Conservation (phyloP, 2,888 invertebrate genomes). For the Noctua pronuba region DNA sequence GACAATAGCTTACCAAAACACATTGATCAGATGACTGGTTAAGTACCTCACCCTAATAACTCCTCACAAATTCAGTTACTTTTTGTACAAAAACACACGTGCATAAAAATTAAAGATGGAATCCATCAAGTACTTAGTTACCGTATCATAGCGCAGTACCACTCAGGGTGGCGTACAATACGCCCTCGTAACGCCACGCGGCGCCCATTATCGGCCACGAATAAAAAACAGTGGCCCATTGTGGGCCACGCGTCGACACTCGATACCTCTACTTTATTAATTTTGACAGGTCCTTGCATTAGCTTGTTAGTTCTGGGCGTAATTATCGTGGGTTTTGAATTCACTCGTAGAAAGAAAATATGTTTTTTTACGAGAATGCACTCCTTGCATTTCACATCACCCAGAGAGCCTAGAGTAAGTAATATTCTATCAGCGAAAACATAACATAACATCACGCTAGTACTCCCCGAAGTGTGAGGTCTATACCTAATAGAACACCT, state of each 20-base stretch:
- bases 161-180: constrained; percentile 75
- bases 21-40: constrained; percentile 3
- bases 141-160: constrained; percentile 64
- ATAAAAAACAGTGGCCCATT: constrained; percentile 76
- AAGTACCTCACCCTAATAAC: constrained; percentile 34
- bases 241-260: constrained; percentile 83
- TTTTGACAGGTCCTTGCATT: constrained; percentile 80
- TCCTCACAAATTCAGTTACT: constrained; percentile 26
- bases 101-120: constrained; percentile 55
- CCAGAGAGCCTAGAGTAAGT: no score
- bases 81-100: constrained; percentile 61
- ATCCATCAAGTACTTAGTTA: constrained; percentile 55
- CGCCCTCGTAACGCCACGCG: constrained; percentile 82
- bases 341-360: not conserved
- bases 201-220: constrained; percentile 80
- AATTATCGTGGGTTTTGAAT: constrained; percentile 70
- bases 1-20: constrained; percentile 12
- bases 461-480: not conserved
- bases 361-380: not conserved
- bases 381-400: not conserved
- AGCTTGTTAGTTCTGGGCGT: constrained; percentile 77
- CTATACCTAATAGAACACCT: no score
- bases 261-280: constrained; percentile 86
- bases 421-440: not conserved
- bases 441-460: not conserved